A percentile compares a stretch with the other conserved stretches of the same genome.
phyloP scores from a whole-genome alignment of 2,797 vertebrate species.

The Vireo griseus region DNA sequence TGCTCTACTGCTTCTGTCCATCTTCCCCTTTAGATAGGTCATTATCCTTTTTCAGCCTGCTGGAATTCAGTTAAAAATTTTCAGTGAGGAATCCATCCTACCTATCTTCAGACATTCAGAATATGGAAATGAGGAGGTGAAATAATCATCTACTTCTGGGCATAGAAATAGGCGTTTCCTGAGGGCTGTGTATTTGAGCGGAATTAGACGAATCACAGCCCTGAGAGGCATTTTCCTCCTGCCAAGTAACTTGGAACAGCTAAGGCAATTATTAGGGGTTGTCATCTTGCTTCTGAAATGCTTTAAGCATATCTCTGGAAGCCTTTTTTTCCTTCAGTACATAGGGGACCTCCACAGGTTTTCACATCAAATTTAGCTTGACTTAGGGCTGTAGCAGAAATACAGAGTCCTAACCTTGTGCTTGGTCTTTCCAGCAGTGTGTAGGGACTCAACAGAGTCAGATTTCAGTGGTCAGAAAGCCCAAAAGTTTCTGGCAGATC shows the following conservation, averaged over 20 bases:
- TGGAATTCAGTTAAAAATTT: neutral
- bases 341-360: too few relatives aligned
- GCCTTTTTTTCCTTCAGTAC: neutral
- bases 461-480: neutral
- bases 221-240: neutral
- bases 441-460: neutral
- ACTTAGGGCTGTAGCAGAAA: neutral
- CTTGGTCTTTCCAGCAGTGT: neutral
- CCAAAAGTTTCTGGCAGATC: neutral
- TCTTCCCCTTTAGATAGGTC: neutral
- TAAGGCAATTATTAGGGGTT: neutral
- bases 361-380: accelerated
- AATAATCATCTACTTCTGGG: neutral
- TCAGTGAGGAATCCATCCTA: neutral
- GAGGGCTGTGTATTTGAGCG: neutral
- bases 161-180: neutral
- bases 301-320: neutral
- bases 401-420: neutral
- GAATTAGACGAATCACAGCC: neutral
- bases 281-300: neutral
- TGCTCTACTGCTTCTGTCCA: neutral
- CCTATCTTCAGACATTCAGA: neutral
- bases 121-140: neutral
- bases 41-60: neutral
- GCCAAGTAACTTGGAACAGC: neutral